Evolutionary conservation across 2,797 vertebrate species (phyloP), one percentile per base, ranked within the genome.

Genomic region (Peromyscus nudipes): DNA sequence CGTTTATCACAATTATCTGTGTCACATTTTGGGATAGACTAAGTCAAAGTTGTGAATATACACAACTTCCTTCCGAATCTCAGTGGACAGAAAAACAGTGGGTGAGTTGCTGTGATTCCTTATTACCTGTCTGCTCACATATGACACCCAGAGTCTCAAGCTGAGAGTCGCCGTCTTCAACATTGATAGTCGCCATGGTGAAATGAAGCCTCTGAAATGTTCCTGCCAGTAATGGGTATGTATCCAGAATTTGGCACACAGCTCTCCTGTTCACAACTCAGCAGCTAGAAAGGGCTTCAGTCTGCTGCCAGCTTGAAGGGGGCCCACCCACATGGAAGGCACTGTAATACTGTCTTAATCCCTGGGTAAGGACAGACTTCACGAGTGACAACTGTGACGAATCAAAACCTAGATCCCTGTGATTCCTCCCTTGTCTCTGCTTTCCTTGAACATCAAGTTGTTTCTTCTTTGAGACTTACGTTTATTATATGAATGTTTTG

Each of bases 1-100:
- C 4, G 69, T 81, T 95, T 65, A 80, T 80, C 88, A 95, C 62
- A 75, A 34, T 75, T 75, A 21, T 80, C n/a, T 91, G 6, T 34
- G n/a, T 88, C 40, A 49, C 25, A 88, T 85, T 97, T 97, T 21
- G 92, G 37, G 16, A 57, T 49, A 92, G 21, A 46, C 16, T 34
- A 83, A 86, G 9, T 79, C 77, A n/a, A 43, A 11, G 46, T 34
- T 21, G 17, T 88, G 71, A 95, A 77, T 93, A 77, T 10, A 89
- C 3, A 80, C 0, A 69, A 83, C 1, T 23, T 21, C 65, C 34
- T 52, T 27, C n/a, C 2, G 79, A 77, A 85, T 88, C 55, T 83
- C 60, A 57, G 9, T 84, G 84, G 57, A 65, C 80, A 73, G 14
- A 88, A 73, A 94, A 64, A 46, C 40, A 93, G 62, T 17, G 37